Base-by-base conservation (phyloP, 2,113 vertebrate species). In the Emydocephalus ijimae region DNA sequence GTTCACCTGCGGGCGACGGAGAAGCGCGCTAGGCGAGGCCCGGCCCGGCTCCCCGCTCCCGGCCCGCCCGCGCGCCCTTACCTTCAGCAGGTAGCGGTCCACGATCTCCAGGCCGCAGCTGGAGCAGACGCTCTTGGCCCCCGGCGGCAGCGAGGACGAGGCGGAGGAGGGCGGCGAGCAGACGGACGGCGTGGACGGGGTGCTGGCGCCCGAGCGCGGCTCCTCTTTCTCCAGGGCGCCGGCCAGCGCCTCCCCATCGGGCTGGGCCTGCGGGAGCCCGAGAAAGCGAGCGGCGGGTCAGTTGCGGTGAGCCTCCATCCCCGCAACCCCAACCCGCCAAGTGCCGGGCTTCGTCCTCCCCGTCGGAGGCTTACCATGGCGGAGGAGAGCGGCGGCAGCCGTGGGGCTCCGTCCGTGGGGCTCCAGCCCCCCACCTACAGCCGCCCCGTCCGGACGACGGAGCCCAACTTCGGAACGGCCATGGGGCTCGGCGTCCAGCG, bases 91-190 rank as follows among this genome's bases (percentile, higher is more conserved):
- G 96, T 99, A 99, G 96, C 99, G 97, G 97, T 99, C 99, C 95
- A 99, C 97, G 97, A 99, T 99, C 97, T 99, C 99, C 91, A 99
- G 98, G 29, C 99, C 99, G 95, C 99, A 99, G 96, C 99, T 99
- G 95, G 98, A 98, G 96, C 99, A 99, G 97, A 99, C 95, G 97
- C 99, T 99, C 97, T 99, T 99, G 96, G 98, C 98, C 29, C 98
- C 98, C 86, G 99, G 98, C 74, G 97, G 98, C 94, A 98, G 97
- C 86, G 99, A 99, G 93, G 98, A 99, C 94, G 97, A 97, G 5
- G 97, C 95, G 18, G 94, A 95, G 87, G 98, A 98, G 20, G 97
- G 98, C 39, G 99, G 99, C 26, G 99, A 99, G 97, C 57, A 50
- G 98, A 99, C 92, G 24, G 88, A 57, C 26, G 97, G 98, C 43